Conservation (phyloP, 2,888 invertebrate species). For the Mythimna lalbum region DNA sequence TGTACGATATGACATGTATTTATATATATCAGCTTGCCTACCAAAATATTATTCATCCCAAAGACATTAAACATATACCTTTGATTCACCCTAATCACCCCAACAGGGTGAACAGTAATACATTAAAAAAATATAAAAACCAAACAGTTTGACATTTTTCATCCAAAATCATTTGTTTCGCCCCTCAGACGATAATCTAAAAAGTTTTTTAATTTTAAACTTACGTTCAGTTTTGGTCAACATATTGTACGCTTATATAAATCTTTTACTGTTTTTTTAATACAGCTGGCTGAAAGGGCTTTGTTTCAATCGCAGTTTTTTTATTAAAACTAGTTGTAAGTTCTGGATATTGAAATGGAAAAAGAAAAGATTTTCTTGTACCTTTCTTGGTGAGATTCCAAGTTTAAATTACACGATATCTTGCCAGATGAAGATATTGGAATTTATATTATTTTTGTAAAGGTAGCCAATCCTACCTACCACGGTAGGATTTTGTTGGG, state of each 20-base stretch:
- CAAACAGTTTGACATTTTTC: not conserved
- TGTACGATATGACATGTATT: not conserved
- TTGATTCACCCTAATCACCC: conserved; percentile 1
- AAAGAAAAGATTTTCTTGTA: conserved; percentile 8
- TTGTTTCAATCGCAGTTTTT: conserved; percentile 30
- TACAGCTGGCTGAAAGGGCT: conserved; percentile 5
- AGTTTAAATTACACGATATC: conserved; percentile 40
- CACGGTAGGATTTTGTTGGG: not conserved
- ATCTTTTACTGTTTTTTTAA: conserved; percentile 15
- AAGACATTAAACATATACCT: no score
- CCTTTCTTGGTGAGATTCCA: conserved; percentile 25
- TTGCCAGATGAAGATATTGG: not conserved
- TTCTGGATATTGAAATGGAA: conserved; percentile 31
- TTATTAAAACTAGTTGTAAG: conserved; percentile 31
- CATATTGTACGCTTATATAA: conserved; percentile 29
- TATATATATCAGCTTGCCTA: conserved; percentile 15
- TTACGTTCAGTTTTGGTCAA: conserved; percentile 29
- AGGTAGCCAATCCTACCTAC: no score
- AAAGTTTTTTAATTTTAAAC: conserved; percentile 65
- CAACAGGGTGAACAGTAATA: conserved; percentile 1
- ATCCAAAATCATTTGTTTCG: conserved; percentile 24
- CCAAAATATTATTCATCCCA: conserved; percentile 24
- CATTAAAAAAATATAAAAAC: not conserved
- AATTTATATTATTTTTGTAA: not conserved
- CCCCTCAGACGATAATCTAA: conserved; percentile 31